Evolutionary conservation across 1,140 invertebrate genomes (phyloP), one percentile per base, ranked within the genome.

Genomic region (Dendrolimus punctatus): DNA sequence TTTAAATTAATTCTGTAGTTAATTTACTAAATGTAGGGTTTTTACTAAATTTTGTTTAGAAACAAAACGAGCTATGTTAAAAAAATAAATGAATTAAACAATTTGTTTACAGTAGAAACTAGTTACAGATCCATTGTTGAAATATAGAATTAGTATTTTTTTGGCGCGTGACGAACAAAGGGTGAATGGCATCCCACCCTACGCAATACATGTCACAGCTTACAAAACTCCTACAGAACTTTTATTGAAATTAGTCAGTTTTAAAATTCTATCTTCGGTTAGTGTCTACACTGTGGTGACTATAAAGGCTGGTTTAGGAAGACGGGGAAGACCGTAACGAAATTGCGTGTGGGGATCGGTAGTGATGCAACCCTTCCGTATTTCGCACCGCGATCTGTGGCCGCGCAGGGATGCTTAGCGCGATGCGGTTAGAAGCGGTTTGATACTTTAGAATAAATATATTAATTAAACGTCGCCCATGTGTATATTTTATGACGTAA

Each of bases 71-170:
- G 46, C 55, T 60, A 57, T 57, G 51, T 56, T 58, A 58, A 45
- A 60, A 70, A 68, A 44, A 45, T 6, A 53, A 48, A 61, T 73
- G 64, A 76, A 73, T 70, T 46, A 56, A 74, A 64, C 71, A 79
- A 79, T 80, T 83, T 83, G 77, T 83, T 83, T 84, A 76, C 80
- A 81, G 75, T 79, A 68, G 65, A 76, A 78, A 76, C 68, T 80
- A 80, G 71, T 76, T 77, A 81, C 68, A 59, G 68, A 52, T 68
- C 68, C 58, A 71, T 80, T 80, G 77, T 83, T 76, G 69, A 66
- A 68, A 79, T 70, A 76, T 76, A 75, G 69, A 80, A 71, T 71
- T 71, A 66, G 57, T 68, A 74, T 74, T 76, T 77, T 75, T 68
- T 75, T 23, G 23, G 23, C 59, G 57, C 66, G 58, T 68, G 71